Percentiles rank a stretch among this genome's conserved stretches.
These are phyloP conservation scores for Eublepharis macularius DNA, from an alignment of 2,113 vertebrate genomes.

Conservation along the genomic window DNA sequence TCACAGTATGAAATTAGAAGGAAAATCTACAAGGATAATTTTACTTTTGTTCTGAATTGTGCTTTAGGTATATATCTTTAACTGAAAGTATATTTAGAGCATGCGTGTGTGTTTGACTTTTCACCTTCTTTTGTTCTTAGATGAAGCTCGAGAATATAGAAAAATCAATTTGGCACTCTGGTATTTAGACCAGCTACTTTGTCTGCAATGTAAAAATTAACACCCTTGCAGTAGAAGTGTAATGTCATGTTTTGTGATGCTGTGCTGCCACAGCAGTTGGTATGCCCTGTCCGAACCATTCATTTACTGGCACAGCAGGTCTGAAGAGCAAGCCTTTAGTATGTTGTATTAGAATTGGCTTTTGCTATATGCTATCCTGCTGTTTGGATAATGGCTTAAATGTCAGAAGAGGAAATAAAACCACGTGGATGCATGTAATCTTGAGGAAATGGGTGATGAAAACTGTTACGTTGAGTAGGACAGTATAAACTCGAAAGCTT, in stretches of 20 bases:
- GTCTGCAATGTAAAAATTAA: background rate
- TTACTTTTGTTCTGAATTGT: background rate
- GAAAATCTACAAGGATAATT: background rate
- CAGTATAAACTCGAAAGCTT: background rate
- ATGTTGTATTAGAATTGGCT: slow-evolving; percentile 8
- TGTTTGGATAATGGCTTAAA: slow-evolving; percentile 15
- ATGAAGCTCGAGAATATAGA: background rate
- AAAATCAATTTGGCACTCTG: background rate
- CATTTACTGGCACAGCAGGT: slow-evolving; percentile 21
- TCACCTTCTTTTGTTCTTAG: accelerated
- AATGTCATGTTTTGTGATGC: slow-evolving; percentile 2
- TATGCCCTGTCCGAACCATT: slow-evolving; percentile 3
- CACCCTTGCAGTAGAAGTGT: background rate
- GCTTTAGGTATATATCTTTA: accelerated
- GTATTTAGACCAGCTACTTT: background rate
- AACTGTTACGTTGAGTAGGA: background rate
- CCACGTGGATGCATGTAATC: background rate
- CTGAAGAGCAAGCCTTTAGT: slow-evolving; percentile 8
- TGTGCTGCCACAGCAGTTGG: slow-evolving; percentile 15
- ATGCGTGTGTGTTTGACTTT: background rate
- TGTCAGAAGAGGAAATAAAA: slow-evolving; percentile 11
- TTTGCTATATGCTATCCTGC: slow-evolving; percentile 8
- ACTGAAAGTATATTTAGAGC: background rate
- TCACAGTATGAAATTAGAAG: accelerated
- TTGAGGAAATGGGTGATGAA: background rate